Evolutionary conservation across 2,113 vertebrate species (phyloP).

Genomic region (Delphinapterus leucas): DNA sequence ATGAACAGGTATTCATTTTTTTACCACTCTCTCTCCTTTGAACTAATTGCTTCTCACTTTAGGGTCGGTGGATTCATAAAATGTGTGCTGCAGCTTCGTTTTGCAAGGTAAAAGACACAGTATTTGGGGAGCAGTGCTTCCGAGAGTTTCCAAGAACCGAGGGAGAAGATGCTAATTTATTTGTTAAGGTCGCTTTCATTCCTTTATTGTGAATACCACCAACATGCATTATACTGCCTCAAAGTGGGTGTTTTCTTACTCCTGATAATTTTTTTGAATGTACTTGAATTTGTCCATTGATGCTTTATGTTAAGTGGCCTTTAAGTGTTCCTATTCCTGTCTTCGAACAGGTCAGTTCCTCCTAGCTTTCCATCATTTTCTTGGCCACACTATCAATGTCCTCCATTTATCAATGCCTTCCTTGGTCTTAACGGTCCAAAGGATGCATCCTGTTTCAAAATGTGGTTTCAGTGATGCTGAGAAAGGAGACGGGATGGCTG

Average conservation of each 20-base stretch:
- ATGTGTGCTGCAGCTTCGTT: neutral
- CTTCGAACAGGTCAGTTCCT: neutral
- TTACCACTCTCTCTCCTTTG: neutral
- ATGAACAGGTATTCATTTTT: neutral
- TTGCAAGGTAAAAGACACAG: conserved; percentile 17
- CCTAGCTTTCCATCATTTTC: conserved; percentile 21
- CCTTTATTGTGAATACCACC: neutral
- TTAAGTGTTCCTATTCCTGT: neutral
- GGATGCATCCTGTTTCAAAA: conserved; percentile 19
- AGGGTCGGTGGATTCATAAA: neutral
- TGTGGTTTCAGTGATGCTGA: conserved; percentile 1
- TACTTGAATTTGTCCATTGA: neutral
- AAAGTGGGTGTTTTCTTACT: neutral
- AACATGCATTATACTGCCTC: neutral
- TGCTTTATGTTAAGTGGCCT: neutral
- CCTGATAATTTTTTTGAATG: neutral
- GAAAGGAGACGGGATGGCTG: neutral
- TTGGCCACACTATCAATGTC: neutral
- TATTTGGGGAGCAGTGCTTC: neutral
- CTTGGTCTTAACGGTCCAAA: neutral
- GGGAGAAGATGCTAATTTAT: neutral
- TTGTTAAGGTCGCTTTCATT: neutral
- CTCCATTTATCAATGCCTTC: conserved; percentile 34
- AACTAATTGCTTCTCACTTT: conserved; percentile 14
- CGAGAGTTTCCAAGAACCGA: neutral